These are phyloP conservation scores for Diploptera punctata DNA, from an alignment of 2,888 invertebrate genomes.

Conservation along the genomic window DNA sequence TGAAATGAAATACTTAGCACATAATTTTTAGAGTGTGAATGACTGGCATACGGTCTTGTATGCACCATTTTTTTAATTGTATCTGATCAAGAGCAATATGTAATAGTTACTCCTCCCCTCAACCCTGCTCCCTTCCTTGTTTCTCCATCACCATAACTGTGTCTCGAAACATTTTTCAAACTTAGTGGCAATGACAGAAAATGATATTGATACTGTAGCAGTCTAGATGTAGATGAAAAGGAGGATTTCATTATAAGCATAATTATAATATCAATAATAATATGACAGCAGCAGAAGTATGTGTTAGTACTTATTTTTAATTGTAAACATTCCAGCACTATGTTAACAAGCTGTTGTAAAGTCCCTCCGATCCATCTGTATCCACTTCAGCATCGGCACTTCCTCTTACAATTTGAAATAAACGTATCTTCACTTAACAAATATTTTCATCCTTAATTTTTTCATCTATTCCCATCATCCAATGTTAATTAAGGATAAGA, in stretches of 20 bases:
- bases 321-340: slow-evolving; percentile 16
- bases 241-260: slow-evolving; percentile 19
- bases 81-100: slow-evolving; percentile 15
- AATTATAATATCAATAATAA: slow-evolving; percentile 20
- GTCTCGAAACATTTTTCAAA: slow-evolving; percentile 10
- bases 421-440: slow-evolving; percentile 8
- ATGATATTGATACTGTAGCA: slow-evolving; percentile 22
- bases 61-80: slow-evolving; percentile 13
- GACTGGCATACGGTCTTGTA: not conserved
- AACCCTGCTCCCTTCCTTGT: too few relatives aligned
- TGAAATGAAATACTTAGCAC: not conserved
- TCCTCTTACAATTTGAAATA: slow-evolving; percentile 6
- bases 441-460: too few relatives aligned
- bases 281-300: slow-evolving; percentile 15
- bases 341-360: slow-evolving; percentile 21
- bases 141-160: slow-evolving; percentile 9
- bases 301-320: slow-evolving; percentile 11
- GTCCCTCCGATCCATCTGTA: slow-evolving; percentile 29
- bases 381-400: slow-evolving; percentile 15
- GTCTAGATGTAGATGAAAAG: slow-evolving; percentile 15
- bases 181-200: slow-evolving; percentile 1
- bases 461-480: too few relatives aligned
- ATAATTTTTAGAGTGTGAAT: not conserved
- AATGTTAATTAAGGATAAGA: too few relatives aligned
- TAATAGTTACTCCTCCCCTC: not conserved